Evolutionary conservation across 2,797 vertebrate species (phyloP), one percentile per base, ranked within the genome.

Genomic region (Brachymystax lenok): DNA sequence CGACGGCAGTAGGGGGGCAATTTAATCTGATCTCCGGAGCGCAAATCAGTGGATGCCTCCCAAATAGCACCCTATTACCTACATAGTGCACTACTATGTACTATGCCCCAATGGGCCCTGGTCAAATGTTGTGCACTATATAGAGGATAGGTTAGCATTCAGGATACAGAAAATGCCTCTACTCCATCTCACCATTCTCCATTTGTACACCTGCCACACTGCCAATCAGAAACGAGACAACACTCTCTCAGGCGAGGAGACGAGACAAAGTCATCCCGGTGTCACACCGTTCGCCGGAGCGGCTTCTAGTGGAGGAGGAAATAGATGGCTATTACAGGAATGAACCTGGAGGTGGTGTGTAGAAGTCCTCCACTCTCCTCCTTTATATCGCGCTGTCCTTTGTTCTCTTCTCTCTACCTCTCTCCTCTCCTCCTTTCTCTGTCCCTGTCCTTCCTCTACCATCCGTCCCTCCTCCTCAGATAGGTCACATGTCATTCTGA

Each of bases 21-120:
- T 88, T 84, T 85, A 82, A 88, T 87, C 71, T 83, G 61, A 87
- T 86, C 76, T 77, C 81, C 79, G 77, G 77, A 88, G 88, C 78
- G 82, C 79, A 89, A 84, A 88, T 91, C 83, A 86, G 69, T 84
- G 83, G 56, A 21, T 19, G 4, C 19, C 56, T 63, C 59, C 59
- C 21, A 63, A 19, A 24, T 3, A 4, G 59, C 59, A 17, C 59
- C 59, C 21, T 4, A 24, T 63, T 7, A n/a, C 19, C 19, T n/a
- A n/a, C 56, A n/a, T 21, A n/a, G 56, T 59, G 19, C 56, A n/a
- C 56, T 59, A 59, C 54, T 6, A 3, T n/a, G 19, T 2, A 63
- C 21, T 13, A 12, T 19, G 12, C 17, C 59, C 59, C 21, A 21
- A n/a, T 19, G 16, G 19, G 56, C 56, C n/a, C 56, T 19, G 56